phyloP scores from a whole-genome alignment of 2,113 vertebrate species.

The Peromyscus californicus region DNA sequence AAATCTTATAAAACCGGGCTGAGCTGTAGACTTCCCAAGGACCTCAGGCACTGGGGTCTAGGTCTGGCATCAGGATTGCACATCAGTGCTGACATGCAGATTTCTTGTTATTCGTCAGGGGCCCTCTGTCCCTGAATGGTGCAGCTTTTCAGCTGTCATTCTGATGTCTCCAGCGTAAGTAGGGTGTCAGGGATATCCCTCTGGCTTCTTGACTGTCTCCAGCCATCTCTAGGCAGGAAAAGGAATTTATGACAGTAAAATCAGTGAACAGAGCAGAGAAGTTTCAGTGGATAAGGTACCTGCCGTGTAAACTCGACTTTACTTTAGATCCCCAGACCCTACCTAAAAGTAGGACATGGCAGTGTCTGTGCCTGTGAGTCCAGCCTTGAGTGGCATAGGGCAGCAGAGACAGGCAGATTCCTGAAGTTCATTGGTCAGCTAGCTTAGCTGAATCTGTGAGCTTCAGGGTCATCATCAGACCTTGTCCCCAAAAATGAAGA shows the following conservation, averaged over 20 bases:
- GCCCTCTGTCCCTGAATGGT: fast-evolving
- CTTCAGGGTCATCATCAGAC: neutral
- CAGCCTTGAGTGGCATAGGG: no score
- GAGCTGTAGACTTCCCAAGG: neutral
- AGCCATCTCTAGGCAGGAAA: neutral
- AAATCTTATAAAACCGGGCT: neutral
- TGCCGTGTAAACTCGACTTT: neutral
- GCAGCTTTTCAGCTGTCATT: fast-evolving
- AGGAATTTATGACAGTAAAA: neutral
- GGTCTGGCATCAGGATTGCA: neutral
- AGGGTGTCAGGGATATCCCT: neutral
- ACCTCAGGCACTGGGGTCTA: neutral
- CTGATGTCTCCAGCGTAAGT: neutral
- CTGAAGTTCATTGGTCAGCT: neutral
- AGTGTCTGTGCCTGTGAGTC: no score
- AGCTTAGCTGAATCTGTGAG: neutral
- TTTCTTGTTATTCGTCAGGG: neutral
- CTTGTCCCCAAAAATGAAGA: no score
- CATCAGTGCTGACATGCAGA: neutral
- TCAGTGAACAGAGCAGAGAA: neutral
- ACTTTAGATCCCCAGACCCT: neutral
- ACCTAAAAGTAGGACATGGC: neutral
- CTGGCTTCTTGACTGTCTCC: neutral
- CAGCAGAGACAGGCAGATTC: neutral
- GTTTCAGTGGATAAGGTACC: neutral